phyloP scores from a whole-genome alignment of 2,113 vertebrate species.

The Thunnus maccoyii region DNA sequence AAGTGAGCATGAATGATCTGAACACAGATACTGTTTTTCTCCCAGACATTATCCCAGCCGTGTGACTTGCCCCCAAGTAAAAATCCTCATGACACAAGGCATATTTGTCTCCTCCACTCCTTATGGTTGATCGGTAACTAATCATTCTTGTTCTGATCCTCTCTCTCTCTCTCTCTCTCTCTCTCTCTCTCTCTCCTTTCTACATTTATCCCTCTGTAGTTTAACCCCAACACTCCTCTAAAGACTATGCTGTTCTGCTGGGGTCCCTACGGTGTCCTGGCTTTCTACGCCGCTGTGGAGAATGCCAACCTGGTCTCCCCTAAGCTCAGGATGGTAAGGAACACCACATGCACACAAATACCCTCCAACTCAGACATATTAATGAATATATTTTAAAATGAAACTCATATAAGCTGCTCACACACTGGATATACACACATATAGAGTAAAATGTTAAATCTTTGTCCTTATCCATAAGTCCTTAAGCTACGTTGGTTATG shows the following conservation, averaged over 20 bases:
- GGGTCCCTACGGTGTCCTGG: conserved; percentile 92
- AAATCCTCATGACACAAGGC: conserved; percentile 48
- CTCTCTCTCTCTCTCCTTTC: not conserved
- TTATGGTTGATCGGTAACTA: conserved; percentile 13
- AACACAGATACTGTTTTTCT: conserved; percentile 25
- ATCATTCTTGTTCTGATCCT: conserved; percentile 31
- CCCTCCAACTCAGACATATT: not conserved
- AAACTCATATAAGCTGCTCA: not conserved
- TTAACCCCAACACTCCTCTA: conserved; percentile 90
- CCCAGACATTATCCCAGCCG: conserved; percentile 57
- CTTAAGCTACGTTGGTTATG: too few relatives aligned
- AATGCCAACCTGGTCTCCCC: conserved; percentile 90
- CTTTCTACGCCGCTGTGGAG: conserved; percentile 88
- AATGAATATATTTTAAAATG: not conserved
- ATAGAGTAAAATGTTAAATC: not conserved
- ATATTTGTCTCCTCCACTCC: conserved; percentile 34
- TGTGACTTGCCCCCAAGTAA: conserved; percentile 62
- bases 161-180: not conserved
- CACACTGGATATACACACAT: not conserved
- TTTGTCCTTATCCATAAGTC: too few relatives aligned
- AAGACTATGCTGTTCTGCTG: conserved; percentile 92
- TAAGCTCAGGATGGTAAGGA: conserved; percentile 92
- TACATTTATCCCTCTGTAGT: conserved; percentile 79
- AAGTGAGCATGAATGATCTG: conserved; percentile 36
- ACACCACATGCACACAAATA: not conserved